A percentile compares a stretch with the other conserved stretches of the same genome.
phyloP scores from a whole-genome alignment of 2,888 invertebrate genomes.

The Gnatocerus cornutus region DNA sequence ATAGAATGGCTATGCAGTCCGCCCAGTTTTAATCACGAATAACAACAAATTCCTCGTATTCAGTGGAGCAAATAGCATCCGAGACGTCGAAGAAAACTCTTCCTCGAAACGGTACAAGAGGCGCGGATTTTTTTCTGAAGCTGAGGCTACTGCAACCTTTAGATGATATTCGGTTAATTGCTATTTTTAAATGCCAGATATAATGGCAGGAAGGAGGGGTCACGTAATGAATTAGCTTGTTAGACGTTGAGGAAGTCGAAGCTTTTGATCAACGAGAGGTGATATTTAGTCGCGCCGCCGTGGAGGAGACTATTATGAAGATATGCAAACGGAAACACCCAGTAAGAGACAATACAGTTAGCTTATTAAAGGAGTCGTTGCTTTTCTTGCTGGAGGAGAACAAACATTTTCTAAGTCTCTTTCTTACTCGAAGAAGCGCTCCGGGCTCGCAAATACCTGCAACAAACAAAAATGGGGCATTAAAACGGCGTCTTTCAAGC shows the following conservation, averaged over 20 bases:
- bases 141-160: constrained; percentile 47
- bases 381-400: too few relatives aligned
- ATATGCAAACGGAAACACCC: constrained; percentile 45
- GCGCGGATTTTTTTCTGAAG: constrained; percentile 2
- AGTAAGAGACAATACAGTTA: constrained; percentile 38
- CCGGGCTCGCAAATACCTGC: too few relatives aligned
- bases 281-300: constrained; percentile 29
- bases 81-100: constrained; percentile 56
- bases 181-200: constrained; percentile 61
- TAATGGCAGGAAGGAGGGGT: constrained; percentile 52
- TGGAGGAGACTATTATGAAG: constrained; percentile 20
- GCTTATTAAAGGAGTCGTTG: constrained; percentile 22
- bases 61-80: constrained; percentile 63
- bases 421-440: too few relatives aligned
- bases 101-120: constrained; percentile 50
- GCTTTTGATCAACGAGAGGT: constrained; percentile 21
- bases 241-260: constrained; percentile 32
- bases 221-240: constrained; percentile 48
- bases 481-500: too few relatives aligned
- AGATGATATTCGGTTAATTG: constrained; percentile 54
- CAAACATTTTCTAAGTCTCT: too few relatives aligned
- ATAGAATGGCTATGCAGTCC: constrained; percentile 64
- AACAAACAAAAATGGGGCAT: too few relatives aligned
- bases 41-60: constrained; percentile 65
- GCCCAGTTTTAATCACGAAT: constrained; percentile 68